Evolutionary conservation across 2,888 invertebrate genomes (phyloP), one percentile per base, ranked within the genome.

Genomic region (Ophioninae sp.): DNA sequence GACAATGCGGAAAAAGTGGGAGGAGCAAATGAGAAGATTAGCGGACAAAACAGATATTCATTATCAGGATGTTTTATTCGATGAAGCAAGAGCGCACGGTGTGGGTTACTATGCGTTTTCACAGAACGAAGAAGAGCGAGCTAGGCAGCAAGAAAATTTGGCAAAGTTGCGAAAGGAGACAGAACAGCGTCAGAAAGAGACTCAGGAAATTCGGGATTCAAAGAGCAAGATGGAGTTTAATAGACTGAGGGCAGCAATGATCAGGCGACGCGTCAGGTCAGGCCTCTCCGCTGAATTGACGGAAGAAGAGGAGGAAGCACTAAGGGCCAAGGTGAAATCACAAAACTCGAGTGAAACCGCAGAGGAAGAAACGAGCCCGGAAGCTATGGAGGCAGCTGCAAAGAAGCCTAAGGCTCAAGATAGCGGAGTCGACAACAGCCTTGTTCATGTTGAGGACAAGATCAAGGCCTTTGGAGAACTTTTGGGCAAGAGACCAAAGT

Each of bases 81-180:
- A 98, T 93, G 99, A 99, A 95, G 97, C 98, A 0, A 95, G 99
- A 84, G 95, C 96, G 13, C 98, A 99, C 91, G 99, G 99, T 89
- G 98, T 98, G 21, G 97, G 97, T 6, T 99, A 97, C 93, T 99
- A 96, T 93, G 95, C 96, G 30, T 98, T 99, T 93, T 97, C 98
- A 17, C 96, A 96, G 65, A 97, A 98, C 88, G 97, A 98, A 88
- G 94, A 94, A 2, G 95, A 96, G 89, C 95, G 99, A 87, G 93
- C 94, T 0, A 95, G 95, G 88, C 98, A 99, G 93, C 97, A 98
- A 94, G 95, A 96, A 73, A 96, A 96, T 87, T 93, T 99, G 78
- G 94, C 95, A 72, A 95, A 95, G 85, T 93, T 96, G 41, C 94
- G 98, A 0, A 93, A 95, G 82, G 95, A 96, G 89, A 98, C 98